Conservation (phyloP, 2,797 vertebrate species). For the Dendrocincla tyrannina region DNA sequence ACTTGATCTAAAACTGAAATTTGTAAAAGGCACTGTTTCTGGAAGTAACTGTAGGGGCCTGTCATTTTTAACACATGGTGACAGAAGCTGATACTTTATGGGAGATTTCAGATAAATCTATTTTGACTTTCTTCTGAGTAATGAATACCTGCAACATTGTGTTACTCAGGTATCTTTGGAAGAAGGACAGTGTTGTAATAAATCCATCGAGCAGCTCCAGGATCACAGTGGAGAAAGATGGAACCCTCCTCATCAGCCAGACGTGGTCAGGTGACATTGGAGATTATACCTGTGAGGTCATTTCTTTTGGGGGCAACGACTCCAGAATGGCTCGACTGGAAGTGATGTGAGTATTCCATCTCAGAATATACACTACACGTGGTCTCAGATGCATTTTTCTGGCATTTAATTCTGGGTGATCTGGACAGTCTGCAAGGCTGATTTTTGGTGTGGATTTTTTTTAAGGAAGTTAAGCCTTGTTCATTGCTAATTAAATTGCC, state of each 20-base stretch:
- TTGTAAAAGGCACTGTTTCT: background rate
- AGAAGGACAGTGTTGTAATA: conserved; percentile 81
- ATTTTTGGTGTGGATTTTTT: background rate
- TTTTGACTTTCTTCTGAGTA: background rate
- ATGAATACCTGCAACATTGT: conserved; percentile 12
- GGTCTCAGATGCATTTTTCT: background rate
- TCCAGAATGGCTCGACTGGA: conserved; percentile 87
- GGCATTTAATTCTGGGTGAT: background rate
- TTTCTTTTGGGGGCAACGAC: conserved; percentile 90
- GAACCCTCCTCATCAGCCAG: conserved; percentile 91
- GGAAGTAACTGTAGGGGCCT: background rate
- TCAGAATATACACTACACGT: accelerated
- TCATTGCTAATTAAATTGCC: background rate
- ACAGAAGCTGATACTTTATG: background rate
- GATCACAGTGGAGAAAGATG: conserved; percentile 81
- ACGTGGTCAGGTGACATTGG: conserved; percentile 98
- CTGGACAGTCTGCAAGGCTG: background rate
- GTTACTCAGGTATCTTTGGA: conserved; percentile 87
- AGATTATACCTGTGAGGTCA: conserved; percentile 90
- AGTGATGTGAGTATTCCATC: conserved; percentile 88
- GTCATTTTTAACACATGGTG: background rate
- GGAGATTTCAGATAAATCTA: background rate
- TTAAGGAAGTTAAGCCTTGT: background rate
- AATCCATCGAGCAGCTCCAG: conserved; percentile 83
- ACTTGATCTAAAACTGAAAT: background rate